Conservation (phyloP, 2,113 vertebrate genomes). For the Sebastes fasciatus region DNA sequence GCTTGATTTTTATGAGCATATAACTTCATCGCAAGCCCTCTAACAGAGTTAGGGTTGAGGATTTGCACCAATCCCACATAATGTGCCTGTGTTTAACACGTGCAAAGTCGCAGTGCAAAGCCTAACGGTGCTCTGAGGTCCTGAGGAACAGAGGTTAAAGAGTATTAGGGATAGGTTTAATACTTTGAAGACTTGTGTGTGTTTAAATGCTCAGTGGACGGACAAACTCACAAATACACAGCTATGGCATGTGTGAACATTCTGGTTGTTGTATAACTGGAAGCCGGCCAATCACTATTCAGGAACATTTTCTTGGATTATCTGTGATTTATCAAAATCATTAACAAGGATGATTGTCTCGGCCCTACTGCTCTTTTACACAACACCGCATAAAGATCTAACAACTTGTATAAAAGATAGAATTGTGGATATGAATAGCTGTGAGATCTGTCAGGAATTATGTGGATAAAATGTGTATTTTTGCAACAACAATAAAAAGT, state of each 20-base stretch:
- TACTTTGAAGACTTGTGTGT: conserved; percentile 2
- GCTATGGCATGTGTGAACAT: too few relatives aligned
- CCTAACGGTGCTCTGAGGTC: conserved; percentile 15
- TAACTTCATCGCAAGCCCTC: neutral
- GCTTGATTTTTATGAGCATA: neutral
- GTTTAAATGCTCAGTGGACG: neutral
- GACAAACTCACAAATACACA: too few relatives aligned
- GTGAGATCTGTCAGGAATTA: neutral
- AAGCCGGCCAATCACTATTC: conserved; percentile 6
- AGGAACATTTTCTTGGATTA: neutral
- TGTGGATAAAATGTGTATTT: neutral
- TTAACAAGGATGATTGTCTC: neutral
- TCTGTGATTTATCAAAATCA: neutral
- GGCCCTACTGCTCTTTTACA: neutral
- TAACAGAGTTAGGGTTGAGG: neutral
- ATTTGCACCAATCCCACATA: conserved; percentile 43
- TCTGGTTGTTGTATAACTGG: conserved; percentile 7
- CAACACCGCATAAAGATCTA: neutral
- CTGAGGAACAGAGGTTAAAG: conserved; percentile 20
- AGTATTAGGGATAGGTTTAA: conserved; percentile 47
- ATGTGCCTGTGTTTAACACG: conserved; percentile 44
- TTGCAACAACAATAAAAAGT: neutral
- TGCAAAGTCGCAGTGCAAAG: neutral
- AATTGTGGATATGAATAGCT: neutral
- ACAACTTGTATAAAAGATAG: neutral